Base-by-base conservation (phyloP, 2,888 invertebrate species). In the Phyllotreta striolata region DNA sequence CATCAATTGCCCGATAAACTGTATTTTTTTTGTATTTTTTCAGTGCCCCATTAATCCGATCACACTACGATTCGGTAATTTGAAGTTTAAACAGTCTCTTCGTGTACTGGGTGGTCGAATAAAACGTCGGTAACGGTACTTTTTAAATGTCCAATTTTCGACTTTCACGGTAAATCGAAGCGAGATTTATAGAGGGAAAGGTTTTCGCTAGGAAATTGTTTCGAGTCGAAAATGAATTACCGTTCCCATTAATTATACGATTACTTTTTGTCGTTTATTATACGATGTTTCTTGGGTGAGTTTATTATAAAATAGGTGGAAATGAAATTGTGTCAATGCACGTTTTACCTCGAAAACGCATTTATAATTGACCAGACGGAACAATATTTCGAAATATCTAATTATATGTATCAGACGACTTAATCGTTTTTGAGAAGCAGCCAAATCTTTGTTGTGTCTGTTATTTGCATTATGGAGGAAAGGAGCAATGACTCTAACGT, bases 1-100 rank as follows among this genome's bases (percentile, higher is more conserved):
- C 66, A 63, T 63, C 62, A 61, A 66, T 66, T 66, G 63, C 63
- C 46, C 52, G 62, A 41, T 55, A 63, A 63, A 68, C 54, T 63
- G 52, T 35, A 64, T 64, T 64, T 64, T 62, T 64, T 66, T 60
- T 62, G 4, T 62, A 24, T 52, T 38, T 66, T 38, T 57, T 47
- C 24, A 14, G 8, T 49, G 49, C 35, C 35, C 49, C 34, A 49
- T 49, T 47, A 47, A 47, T 47, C 14, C n/a, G 4, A 44, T 44
- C 49, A 49, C 49, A 49, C 35, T 49, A 49, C 49, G 35, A 35
- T 35, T 9, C 10, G 10, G 9, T 49, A 34, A 49, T 49, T 12
- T n/a, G 8, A 49, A 49, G 35, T 49, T 49, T 14, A 47, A 47
- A 47, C 14, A 9, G n/a, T 34, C 47, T 14, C 9, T 47, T 2